Evolutionary conservation across 92 coral and sea anemone species (phyloP), one percentile per base, ranked within the genome.

Genomic region (Bergia puertoricense): DNA sequence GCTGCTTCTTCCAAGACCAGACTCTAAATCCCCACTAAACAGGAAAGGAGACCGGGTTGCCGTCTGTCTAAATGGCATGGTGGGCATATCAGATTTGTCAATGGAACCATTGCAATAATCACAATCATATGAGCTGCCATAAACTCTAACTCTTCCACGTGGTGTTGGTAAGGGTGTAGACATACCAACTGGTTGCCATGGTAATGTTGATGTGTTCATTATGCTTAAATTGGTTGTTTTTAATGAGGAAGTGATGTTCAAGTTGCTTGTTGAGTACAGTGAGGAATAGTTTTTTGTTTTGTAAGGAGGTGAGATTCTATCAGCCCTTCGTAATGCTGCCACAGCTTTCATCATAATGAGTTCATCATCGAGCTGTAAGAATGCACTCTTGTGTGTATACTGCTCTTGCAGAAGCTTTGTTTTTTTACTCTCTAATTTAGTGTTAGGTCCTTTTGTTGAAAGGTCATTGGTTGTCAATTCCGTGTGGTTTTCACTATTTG

Each of bases 121-220:
- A 85, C 88, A 88, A 37, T 90, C 88, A 85, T 88, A 81, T 66
- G 54, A 73, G 80, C 91, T 80, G 76, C 83, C 88, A 91, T 75
- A 48, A 45, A 85, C 91, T 59, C 76, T 48, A 39, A 82, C 62
- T 38, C 82, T 74, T 85, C 87, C 82, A 40, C 77, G 66, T 3
- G 85, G 59, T 46, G 67, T 81, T 38, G 82, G 82, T 68, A 95
- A 71, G 78, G 98, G 98, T 16, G 98, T 95, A n/a, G 98, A 95
- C 96, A 95, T 90, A 43, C 90, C 89, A 43, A 95, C 96, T 57
- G 98, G 98, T 80, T 93, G 94, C 96, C 96, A 93, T 85, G 93
- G 93, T 30, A 89, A 88, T 54, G 94, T 86, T 42, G 94, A 88
- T 78, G 75, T 73, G 65, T 91, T 92, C 88, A 92, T 88, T 69